Conservation (phyloP, 2,888 invertebrate genomes). For the Pharmacophagus antenor region DNA sequence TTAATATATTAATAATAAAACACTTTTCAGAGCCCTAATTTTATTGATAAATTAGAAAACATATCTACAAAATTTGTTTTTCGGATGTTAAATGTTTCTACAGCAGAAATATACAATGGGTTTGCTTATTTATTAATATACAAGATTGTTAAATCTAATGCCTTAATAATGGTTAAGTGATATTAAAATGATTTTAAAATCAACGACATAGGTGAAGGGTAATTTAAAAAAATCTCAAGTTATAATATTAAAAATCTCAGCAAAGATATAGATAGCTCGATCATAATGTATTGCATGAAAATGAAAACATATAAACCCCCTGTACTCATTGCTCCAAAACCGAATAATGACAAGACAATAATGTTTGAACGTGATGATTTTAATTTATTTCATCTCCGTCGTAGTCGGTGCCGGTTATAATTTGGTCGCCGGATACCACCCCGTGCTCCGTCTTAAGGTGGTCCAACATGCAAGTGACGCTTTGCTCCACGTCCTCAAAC, state of each 20-base stretch:
- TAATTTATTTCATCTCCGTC: constrained; percentile 31
- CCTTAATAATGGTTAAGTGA: too few species aligned
- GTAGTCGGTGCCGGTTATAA: constrained; percentile 61
- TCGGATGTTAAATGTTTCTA: neutral
- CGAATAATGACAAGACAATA: neutral
- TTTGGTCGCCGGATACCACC: constrained; percentile 68
- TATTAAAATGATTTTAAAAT: too few species aligned
- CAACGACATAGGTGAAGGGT: too few species aligned
- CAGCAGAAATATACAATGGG: neutral
- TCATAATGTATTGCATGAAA: too few species aligned
- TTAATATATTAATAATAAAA: neutral
- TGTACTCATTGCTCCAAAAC: neutral
- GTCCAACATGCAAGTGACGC: constrained; percentile 49
- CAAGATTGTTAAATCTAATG: neutral
- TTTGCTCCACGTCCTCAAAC: constrained; percentile 47
- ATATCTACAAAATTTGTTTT: constrained; percentile 12
- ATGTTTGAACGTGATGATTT: neutral
- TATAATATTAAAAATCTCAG: too few species aligned
- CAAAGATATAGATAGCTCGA: too few species aligned
- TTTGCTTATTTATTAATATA: neutral
- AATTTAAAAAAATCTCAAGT: too few species aligned
- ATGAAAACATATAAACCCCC: too few species aligned
- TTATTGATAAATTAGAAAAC: constrained; percentile 13
- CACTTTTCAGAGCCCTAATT: neutral
- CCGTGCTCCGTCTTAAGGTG: constrained; percentile 66